Evolutionary conservation across 2,113 vertebrate genomes (phyloP).

Genomic region (Mormyrus lacerda): DNA sequence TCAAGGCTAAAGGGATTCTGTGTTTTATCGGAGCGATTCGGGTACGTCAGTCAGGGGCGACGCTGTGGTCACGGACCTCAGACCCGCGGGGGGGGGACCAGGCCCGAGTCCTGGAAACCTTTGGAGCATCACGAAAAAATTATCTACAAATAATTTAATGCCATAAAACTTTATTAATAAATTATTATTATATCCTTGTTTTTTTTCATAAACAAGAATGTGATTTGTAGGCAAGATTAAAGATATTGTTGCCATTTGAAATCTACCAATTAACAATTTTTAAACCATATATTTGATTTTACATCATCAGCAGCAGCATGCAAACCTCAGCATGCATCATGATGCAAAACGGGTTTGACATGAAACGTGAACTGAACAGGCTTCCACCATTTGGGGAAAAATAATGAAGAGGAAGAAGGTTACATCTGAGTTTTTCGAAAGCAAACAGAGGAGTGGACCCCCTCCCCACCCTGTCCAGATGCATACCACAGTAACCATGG

Average conservation of each 20-base stretch:
- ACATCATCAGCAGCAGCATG: background rate
- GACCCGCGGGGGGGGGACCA: too few species aligned
- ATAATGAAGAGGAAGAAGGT: background rate
- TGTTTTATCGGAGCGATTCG: background rate
- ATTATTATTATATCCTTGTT: background rate
- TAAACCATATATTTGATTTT: background rate
- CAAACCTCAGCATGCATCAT: background rate
- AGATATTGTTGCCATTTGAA: background rate
- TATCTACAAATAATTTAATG: background rate
- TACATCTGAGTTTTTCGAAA: background rate
- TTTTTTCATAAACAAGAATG: background rate
- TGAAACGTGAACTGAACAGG: background rate
- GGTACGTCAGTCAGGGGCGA: background rate
- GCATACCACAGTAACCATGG: background rate
- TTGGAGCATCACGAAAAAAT: background rate
- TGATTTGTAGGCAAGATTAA: background rate
- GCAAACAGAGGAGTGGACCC: background rate
- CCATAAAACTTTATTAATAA: background rate
- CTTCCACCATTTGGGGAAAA: background rate
- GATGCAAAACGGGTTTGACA: background rate
- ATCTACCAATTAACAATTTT: background rate
- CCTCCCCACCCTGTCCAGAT: background rate
- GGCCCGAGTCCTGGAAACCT: too few species aligned
- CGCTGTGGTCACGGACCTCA: background rate
- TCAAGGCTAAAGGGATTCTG: background rate